Conservation (phyloP, 2,888 invertebrate species). For the Tipula unca region DNA sequence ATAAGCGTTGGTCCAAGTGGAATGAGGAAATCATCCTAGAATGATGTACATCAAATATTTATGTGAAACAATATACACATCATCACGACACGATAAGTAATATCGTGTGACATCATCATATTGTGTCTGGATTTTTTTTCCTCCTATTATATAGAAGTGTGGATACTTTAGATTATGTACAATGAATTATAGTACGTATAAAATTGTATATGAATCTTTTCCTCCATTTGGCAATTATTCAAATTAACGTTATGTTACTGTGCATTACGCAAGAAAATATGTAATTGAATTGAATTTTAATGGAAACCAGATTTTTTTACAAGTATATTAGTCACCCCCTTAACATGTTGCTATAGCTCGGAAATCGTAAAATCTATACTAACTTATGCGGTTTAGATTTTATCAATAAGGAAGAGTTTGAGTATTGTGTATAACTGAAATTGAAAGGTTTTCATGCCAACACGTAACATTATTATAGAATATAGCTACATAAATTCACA, state of each 20-base stretch:
- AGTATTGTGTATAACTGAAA: background rate
- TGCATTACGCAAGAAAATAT: background rate
- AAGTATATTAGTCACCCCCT: background rate
- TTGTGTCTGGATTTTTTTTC: background rate
- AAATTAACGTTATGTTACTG: background rate
- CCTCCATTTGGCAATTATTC: background rate
- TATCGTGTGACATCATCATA: background rate
- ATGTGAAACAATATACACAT: background rate
- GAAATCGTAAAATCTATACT: background rate
- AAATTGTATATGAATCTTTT: background rate
- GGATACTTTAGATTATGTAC: background rate
- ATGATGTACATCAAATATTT: background rate
- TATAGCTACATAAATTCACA: background rate
- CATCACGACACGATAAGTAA: background rate
- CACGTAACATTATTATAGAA: background rate
- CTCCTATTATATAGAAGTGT: background rate
- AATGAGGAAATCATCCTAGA: background rate
- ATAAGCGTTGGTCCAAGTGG: background rate
- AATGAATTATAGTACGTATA: no score
- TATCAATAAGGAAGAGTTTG: no score
- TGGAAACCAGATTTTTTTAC: background rate
- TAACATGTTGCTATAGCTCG: background rate
- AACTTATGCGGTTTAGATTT: no score
- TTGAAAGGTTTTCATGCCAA: background rate
- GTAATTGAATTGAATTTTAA: background rate